Percentiles rank a stretch among this genome's conserved stretches.
These are phyloP conservation scores for Bombus soroeensis DNA, from an alignment of 1,140 invertebrate species.

Conservation along the genomic window DNA sequence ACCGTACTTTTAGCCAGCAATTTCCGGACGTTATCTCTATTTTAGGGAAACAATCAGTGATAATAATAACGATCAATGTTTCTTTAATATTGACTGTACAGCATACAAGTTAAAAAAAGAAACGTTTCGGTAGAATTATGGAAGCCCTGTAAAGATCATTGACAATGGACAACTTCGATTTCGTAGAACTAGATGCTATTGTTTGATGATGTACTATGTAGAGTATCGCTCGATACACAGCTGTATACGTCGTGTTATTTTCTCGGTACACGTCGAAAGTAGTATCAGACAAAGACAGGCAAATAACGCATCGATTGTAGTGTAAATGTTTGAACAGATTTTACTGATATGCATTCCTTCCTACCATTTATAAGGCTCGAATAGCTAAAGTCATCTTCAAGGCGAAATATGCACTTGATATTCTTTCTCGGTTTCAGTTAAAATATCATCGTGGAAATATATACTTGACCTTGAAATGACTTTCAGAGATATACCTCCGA, in stretches of 20 bases:
- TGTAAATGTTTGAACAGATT: conserved; percentile 22
- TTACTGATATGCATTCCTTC: not conserved
- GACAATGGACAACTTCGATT: not conserved
- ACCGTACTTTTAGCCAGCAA: conserved; percentile 35
- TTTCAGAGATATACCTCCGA: no score
- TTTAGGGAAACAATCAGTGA: not conserved
- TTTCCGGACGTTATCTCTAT: not conserved
- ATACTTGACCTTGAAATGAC: not conserved
- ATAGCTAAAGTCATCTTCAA: not conserved
- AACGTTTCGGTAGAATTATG: no score
- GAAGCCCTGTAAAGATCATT: not conserved
- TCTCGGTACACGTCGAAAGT: not conserved
- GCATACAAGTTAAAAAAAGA: not conserved
- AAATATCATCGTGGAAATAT: not conserved
- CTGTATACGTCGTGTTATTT: not conserved
- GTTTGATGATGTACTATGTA: not conserved
- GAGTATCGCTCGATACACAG: conserved; percentile 2
- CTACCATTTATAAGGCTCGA: not conserved
- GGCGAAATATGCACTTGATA: not conserved
- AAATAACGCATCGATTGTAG: conserved; percentile 6
- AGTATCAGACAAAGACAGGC: not conserved
- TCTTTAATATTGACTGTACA: not conserved
- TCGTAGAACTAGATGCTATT: no score
- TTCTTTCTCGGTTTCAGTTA: no score
- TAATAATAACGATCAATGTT: not conserved